Percentiles rank a stretch among this genome's conserved stretches.
Conservation (phyloP, 2,797 vertebrate genomes). For the Serranus cabrilla region DNA sequence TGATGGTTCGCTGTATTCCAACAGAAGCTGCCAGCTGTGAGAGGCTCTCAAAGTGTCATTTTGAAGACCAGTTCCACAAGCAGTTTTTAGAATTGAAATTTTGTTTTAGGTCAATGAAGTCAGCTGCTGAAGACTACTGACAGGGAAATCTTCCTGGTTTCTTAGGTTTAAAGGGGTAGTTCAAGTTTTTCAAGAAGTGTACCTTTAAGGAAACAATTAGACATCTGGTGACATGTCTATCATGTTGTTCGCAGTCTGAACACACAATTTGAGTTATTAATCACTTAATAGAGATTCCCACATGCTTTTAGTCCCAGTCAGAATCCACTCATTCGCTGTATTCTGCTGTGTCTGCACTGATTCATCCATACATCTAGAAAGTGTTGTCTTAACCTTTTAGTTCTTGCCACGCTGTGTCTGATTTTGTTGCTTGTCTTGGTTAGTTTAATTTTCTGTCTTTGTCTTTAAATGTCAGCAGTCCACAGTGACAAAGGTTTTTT, state of each 20-base stretch:
- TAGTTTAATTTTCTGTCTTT: conserved; percentile 44
- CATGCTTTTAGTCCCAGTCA: conserved; percentile 12
- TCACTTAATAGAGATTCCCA: background rate
- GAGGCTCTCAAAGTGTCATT: background rate
- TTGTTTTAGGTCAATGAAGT: background rate
- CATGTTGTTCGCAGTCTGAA: conserved; percentile 52
- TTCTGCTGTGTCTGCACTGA: conserved; percentile 15
- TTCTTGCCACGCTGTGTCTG: conserved; percentile 21
- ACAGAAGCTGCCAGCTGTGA: background rate
- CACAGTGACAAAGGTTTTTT: background rate
- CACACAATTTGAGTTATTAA: background rate
- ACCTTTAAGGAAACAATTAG: background rate
- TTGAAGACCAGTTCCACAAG: background rate
- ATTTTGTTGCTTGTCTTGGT: conserved; percentile 32
- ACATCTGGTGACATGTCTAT: conserved; percentile 49
- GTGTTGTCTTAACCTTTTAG: background rate
- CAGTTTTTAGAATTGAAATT: background rate
- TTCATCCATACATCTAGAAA: conserved; percentile 22
- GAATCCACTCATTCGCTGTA: conserved; percentile 17
- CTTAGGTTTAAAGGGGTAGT: no score
- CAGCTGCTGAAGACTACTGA: background rate
- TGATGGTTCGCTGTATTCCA: background rate
- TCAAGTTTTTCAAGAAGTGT: no score
- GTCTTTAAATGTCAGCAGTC: conserved; percentile 21
- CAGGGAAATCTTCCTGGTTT: background rate